Evolutionary conservation across 2,888 invertebrate genomes (phyloP).

Genomic region (Ornithoptera alexandrae): DNA sequence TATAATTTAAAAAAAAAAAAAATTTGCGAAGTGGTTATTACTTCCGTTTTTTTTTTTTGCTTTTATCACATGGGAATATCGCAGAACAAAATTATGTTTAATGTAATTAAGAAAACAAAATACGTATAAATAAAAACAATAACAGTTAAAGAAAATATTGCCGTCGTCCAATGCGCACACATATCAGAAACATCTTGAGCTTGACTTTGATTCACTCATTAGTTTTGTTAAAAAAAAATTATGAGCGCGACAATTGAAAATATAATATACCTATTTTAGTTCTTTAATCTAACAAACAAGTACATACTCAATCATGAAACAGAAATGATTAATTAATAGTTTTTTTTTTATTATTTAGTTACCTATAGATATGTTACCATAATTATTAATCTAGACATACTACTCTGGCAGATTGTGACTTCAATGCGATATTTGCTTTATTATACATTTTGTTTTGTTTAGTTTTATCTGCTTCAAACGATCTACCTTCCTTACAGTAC

Average conservation of each 20-base stretch:
- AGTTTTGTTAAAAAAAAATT: too few species aligned
- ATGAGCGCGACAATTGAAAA: too few species aligned
- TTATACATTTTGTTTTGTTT: not conserved
- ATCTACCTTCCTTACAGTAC: not conserved
- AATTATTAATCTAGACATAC: not conserved
- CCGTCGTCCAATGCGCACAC: too few species aligned
- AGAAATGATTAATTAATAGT: not conserved
- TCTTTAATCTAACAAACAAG: not conserved
- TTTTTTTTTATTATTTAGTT: not conserved
- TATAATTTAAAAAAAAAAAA: not conserved
- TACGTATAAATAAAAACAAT: too few species aligned
- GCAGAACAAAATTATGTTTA: too few species aligned
- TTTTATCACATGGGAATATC: too few species aligned
- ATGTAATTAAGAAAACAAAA: too few species aligned
- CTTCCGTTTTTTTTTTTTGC: not conserved
- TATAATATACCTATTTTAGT: not conserved
- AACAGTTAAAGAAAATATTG: too few species aligned
- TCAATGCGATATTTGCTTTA: not conserved
- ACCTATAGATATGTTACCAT: not conserved
- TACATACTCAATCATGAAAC: not conserved
- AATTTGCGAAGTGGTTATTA: not conserved
- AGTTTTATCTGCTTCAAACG: not conserved
- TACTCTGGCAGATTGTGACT: not conserved
- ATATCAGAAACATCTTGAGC: too few species aligned
- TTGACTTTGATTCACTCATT: too few species aligned